These are phyloP conservation scores for Acanthopagrus latus DNA, from an alignment of 2,797 vertebrate genomes.

Conservation along the genomic window DNA sequence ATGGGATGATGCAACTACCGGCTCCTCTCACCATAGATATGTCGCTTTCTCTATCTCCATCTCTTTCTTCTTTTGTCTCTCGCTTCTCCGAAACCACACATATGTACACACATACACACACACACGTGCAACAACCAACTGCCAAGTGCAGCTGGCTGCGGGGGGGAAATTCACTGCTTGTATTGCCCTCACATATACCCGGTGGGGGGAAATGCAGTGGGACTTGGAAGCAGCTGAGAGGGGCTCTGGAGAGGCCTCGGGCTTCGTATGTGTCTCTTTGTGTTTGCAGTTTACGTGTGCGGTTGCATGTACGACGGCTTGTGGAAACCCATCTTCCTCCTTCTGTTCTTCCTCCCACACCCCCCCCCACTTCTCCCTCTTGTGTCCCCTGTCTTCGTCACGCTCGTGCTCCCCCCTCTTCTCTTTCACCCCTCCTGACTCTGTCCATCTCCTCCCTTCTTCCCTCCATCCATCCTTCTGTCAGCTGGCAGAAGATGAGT, in stretches of 20 bases:
- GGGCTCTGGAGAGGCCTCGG: slow-evolving; percentile 37
- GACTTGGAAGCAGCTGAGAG: slow-evolving; percentile 72
- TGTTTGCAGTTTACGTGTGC: slow-evolving; percentile 40
- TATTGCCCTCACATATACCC: slow-evolving; percentile 26
- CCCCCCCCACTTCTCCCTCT: slow-evolving; percentile 14
- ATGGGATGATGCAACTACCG: slow-evolving; percentile 38
- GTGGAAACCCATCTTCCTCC: slow-evolving; percentile 42
- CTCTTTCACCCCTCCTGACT: slow-evolving; percentile 25
- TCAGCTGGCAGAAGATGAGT: slow-evolving; percentile 85
- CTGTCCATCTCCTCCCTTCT: slow-evolving; percentile 67
- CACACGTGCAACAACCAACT: slow-evolving; percentile 39
- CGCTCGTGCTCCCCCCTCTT: slow-evolving; percentile 51
- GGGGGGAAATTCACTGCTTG: slow-evolving; percentile 55
- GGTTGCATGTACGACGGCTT: slow-evolving; percentile 41
- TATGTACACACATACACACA: slow-evolving; percentile 12
- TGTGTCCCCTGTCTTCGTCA: slow-evolving; percentile 47
- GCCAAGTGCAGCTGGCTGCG: slow-evolving; percentile 59
- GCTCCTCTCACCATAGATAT: slow-evolving; percentile 2
- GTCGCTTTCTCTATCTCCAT: not conserved
- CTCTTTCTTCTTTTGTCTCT: slow-evolving; percentile 16
- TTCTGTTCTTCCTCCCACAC: slow-evolving; percentile 12
- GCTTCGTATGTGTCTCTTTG: slow-evolving; percentile 59
- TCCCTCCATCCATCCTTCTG: slow-evolving; percentile 80
- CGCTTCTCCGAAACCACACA: slow-evolving; percentile 38
- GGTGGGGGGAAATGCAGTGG: slow-evolving; percentile 56